phyloP scores from a whole-genome alignment of 2,113 vertebrate species.

The Pithys albifrons region DNA sequence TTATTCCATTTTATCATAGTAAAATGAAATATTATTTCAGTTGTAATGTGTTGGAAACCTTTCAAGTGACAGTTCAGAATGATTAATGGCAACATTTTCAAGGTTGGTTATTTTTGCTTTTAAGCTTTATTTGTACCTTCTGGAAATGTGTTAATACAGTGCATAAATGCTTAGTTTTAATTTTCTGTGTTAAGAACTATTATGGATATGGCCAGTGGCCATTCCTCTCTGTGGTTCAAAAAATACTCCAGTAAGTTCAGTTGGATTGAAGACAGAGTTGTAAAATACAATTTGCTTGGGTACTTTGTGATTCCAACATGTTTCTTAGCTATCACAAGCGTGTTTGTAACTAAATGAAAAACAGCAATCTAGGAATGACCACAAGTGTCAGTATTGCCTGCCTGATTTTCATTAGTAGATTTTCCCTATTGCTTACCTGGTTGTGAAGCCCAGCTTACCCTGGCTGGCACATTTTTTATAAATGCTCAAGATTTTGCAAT shows the following conservation, averaged over 20 bases:
- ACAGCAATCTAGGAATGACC: constrained; percentile 63
- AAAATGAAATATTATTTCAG: not conserved
- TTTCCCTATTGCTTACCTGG: not conserved
- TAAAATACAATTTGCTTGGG: not conserved
- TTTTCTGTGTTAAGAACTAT: not conserved
- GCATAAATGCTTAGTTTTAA: not conserved
- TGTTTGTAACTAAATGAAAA: not conserved
- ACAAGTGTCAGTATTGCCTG: constrained; percentile 72
- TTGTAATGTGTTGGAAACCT: not conserved
- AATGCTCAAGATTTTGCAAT: not conserved
- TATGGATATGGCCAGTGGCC: not conserved
- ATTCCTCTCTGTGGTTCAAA: not conserved
- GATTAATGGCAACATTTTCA: not conserved
- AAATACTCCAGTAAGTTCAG: not conserved
- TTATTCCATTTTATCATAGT: not conserved
- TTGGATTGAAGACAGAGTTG: not conserved
- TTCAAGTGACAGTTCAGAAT: not conserved
- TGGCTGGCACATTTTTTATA: not conserved
- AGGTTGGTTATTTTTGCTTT: not conserved
- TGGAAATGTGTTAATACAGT: not conserved
- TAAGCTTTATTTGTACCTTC: not conserved
- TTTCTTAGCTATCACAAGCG: not conserved
- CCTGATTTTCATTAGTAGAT: constrained; percentile 25
- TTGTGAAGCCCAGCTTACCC: not conserved
- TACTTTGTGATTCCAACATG: not conserved